Percentiles rank a stretch among this genome's conserved stretches.
phyloP scores from a whole-genome alignment of 1,140 invertebrate species.

The Geopemphigus sp. region DNA sequence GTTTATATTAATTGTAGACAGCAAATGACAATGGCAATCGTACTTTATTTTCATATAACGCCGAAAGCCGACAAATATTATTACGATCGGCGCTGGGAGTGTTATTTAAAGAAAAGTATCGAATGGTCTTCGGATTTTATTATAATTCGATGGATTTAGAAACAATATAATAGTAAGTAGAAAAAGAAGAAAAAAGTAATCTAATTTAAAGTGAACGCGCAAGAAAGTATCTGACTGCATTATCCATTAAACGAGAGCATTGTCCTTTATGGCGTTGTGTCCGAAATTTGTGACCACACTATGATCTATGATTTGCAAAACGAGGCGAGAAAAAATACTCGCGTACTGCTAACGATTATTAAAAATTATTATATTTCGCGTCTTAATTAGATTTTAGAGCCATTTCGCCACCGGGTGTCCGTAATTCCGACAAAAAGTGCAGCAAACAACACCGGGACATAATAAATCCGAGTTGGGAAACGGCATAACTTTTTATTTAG shows the following conservation, averaged over 20 bases:
- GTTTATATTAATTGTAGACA: too few species aligned
- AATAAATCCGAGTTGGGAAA: conserved; percentile 46
- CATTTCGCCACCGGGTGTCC: conserved; percentile 45
- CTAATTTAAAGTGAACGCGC: neutral
- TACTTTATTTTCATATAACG: too few species aligned
- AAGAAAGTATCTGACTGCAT: neutral
- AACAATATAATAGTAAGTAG: too few species aligned
- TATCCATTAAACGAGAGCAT: neutral
- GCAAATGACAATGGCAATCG: too few species aligned
- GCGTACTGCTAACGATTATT: conserved; percentile 35
- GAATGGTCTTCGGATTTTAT: too few species aligned
- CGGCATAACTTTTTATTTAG: conserved; percentile 47
- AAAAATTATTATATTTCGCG: conserved; percentile 45
- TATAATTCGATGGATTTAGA: too few species aligned
- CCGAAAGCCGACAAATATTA: too few species aligned
- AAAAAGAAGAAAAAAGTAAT: too few species aligned
- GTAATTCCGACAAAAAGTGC: conserved; percentile 44
- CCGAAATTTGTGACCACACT: conserved; percentile 10
- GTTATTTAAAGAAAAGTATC: too few species aligned
- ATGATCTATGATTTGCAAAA: conserved; percentile 41
- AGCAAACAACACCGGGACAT: conserved; percentile 40
- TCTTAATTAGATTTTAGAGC: conserved; percentile 48
- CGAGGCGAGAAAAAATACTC: conserved; percentile 2
- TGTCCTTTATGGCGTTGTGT: conserved; percentile 29
- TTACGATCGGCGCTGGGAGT: too few species aligned